A percentile compares a stretch with the other conserved stretches of the same genome.
Conservation (phyloP, 2,888 invertebrate genomes). For the Hypomecis atomaria region DNA sequence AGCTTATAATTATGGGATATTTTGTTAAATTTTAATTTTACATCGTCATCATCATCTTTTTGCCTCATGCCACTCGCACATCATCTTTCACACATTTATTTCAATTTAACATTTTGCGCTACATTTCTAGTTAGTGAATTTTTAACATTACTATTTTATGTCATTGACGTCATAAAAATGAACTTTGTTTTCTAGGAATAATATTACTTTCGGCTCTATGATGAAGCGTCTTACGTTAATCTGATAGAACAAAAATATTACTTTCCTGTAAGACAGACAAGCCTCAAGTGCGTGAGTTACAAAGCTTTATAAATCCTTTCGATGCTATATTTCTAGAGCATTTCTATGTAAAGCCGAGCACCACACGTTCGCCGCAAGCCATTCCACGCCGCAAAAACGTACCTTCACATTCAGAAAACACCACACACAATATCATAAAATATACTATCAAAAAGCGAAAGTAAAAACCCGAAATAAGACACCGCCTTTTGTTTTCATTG, state of each 20-base stretch:
- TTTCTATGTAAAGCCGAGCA: conserved; percentile 30
- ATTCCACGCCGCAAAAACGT: conserved; percentile 35
- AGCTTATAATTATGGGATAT: too few species aligned
- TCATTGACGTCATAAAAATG: too few species aligned
- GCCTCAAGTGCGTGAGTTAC: conserved; percentile 7
- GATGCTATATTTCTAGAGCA: conserved; percentile 31
- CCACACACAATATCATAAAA: conserved; percentile 57
- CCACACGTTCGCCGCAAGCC: conserved; percentile 27
- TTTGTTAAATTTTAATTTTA: too few species aligned
- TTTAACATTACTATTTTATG: too few species aligned
- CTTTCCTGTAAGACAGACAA: neutral
- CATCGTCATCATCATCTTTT: too few species aligned
- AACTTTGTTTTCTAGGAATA: too few species aligned
- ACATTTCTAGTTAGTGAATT: too few species aligned
- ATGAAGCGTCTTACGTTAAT: too few species aligned
- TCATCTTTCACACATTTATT: too few species aligned
- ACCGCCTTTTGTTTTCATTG: conserved; percentile 82
- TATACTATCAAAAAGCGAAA: conserved; percentile 63
- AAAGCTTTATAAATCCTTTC: conserved; percentile 30
- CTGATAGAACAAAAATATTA: conserved; percentile 19
- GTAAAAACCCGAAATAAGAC: conserved; percentile 76
- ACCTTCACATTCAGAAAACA: conserved; percentile 53
- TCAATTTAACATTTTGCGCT: too few species aligned
- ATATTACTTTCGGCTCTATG: too few species aligned
- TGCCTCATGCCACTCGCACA: too few species aligned